Evolutionary conservation across 2,113 vertebrate genomes (phyloP), one percentile per base, ranked within the genome.

Genomic region (Periophthalmodon schlosseri): DNA sequence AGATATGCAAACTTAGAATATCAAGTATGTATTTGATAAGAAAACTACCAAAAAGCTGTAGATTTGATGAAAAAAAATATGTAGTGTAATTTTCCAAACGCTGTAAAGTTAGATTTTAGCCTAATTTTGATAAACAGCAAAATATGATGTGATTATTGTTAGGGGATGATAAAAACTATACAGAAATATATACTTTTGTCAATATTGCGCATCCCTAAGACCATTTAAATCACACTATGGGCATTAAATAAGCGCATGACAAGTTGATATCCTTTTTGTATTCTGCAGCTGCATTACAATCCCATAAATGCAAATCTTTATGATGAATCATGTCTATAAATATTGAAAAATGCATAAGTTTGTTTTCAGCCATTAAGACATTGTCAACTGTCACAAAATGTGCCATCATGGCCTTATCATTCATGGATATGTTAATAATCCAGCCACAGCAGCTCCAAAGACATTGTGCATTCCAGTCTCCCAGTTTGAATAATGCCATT

Each of bases 161-260:
- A 50, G 2, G 49, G 15, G 15, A 18, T 50, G 49, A 18, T 50
- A 52, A 52, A 20, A 52, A 18, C 15, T 50, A 18, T 18, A 50
- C 15, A 18, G 16, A 52, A 20, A 20, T 18, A 52, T 4, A 18
- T 16, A 50, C 5, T 50, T 5, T 50, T 15, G 16, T 50, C 49
- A 18, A 18, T 50, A 50, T 50, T 5, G 15, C 49, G 15, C 2
- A 18, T 16, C 14, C 47, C 14, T 3, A 49, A 49, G 14, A 49
- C 15, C 49, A 50, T 77, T 78, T 76, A 79, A 44, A 44, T 5
- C 9, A 11, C 70, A 74, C 56, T 79, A 74, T 74, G 36, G 69
- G 57, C 20, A 79, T 60, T 76, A 82, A 70, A 90, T 89, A 79
- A 87, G 77, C 82, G 81, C 77, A 67, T 57, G 67, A 74, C 54